These are phyloP conservation scores for Dromius quadrimaculatus DNA, from an alignment of 2,888 invertebrate species.

Conservation along the genomic window DNA sequence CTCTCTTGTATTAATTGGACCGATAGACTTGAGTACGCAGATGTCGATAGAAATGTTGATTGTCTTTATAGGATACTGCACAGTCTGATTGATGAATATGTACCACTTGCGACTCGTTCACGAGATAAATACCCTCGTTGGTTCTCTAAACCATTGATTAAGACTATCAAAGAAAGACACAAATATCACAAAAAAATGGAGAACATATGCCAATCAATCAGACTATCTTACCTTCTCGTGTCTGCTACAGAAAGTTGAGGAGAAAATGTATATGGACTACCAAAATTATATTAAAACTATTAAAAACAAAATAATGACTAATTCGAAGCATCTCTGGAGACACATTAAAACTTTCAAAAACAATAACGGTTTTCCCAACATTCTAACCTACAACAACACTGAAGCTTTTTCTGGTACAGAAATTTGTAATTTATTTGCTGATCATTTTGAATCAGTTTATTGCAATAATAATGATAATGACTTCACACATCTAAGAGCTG, in stretches of 20 bases:
- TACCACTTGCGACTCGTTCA: not conserved
- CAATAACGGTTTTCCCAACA: not conserved
- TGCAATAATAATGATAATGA: too few relatives aligned
- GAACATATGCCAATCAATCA: not conserved
- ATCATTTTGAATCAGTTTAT: not conserved
- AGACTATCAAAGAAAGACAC: too few relatives aligned
- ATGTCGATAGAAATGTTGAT: not conserved
- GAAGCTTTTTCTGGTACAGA: not conserved
- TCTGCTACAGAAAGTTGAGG: not conserved
- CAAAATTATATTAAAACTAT: not conserved
- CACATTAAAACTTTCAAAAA: not conserved
- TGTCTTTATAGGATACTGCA: not conserved
- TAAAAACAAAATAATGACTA: not conserved
- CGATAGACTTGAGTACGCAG: not conserved
- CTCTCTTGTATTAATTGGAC: not conserved
- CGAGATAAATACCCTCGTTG: not conserved
- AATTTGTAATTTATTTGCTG: not conserved
- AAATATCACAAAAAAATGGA: too few relatives aligned
- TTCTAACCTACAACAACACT: not conserved
- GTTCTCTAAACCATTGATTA: not conserved
- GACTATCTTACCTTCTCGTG: not conserved
- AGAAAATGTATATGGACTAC: not conserved
- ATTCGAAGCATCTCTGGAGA: not conserved
- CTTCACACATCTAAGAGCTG: too few relatives aligned
- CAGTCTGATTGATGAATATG: not conserved